Evolutionary conservation across 2,888 invertebrate genomes (phyloP).

Genomic region (Sepiola atlantica): DNA sequence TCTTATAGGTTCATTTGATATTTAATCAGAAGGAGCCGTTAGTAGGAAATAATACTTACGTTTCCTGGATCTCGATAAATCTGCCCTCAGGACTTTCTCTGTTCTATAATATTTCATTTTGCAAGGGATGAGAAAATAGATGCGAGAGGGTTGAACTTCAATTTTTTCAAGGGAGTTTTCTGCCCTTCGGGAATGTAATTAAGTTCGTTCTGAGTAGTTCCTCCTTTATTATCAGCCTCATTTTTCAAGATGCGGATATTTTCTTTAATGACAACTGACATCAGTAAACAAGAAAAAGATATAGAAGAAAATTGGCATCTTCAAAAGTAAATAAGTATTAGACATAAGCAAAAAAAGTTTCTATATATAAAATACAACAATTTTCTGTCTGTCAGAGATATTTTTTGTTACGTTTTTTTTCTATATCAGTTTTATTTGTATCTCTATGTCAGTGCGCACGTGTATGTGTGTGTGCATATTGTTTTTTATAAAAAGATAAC

Average conservation of each 20-base stretch:
- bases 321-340: background rate
- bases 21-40: background rate
- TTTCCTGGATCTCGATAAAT: background rate
- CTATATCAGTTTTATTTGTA: too few species aligned
- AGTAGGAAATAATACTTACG: background rate
- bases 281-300: background rate
- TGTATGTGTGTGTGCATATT: too few species aligned
- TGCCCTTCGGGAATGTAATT: background rate
- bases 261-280: background rate
- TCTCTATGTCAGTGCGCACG: too few species aligned
- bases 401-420: too few species aligned
- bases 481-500: too few species aligned
- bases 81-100: background rate
- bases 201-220: background rate
- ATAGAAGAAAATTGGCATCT: background rate
- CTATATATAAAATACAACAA: too few species aligned
- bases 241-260: background rate
- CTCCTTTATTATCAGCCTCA: background rate
- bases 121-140: background rate
- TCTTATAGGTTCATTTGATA: background rate
- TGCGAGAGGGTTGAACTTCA: background rate
- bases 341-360: too few species aligned
- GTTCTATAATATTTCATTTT: background rate
- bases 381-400: too few species aligned
- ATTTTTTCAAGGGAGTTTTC: background rate